Base-by-base conservation (phyloP, 1,140 invertebrate species). In the Mycetomoellerius zeteki region DNA sequence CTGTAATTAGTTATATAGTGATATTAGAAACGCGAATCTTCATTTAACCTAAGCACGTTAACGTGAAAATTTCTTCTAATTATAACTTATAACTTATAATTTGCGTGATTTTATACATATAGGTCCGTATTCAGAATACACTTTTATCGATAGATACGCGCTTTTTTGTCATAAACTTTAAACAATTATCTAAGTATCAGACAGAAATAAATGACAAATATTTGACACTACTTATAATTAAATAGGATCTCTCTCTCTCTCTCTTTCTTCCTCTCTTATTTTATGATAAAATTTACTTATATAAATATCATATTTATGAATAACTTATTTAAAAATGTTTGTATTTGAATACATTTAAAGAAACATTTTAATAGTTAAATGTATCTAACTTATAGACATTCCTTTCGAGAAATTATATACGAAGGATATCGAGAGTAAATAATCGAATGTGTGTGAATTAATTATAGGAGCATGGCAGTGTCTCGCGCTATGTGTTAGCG, bases 1-100 rank as follows among this genome's bases (percentile, higher is more conserved):
- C 96, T 96, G 90, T 75, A 77, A 86, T 56, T 75, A 73, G 81
- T 8, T 64, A 2, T 87, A 30, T 37, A 86, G 58, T 88, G 19
- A 2, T 5, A 50, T 14, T 71, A 88, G 52, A 47, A 47, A 73
- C 21, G 7, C 7, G 37, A 60, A 0, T 67, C 5, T n/a, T 81
- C n/a, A 24, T 4, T 80, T 27, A 80, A 52, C 33, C 16, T 21
- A 50, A 62, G 58, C 37, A 56, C 14, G 4, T 14, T 71, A 27
- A 81, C 21, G 8, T 81, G 10, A 56, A 81, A 56, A 58, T 56
- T 43, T 43, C 71, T 43, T 43, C 50, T 43, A 81, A 81, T 71
- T 71, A 69, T 69, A 56, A 16, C 10, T 47, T 37, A 37, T 37
- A 37, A 37, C 33, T 14, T 8, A 14, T 69, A 69, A 37, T 56